These are phyloP conservation scores for silkworm (Bombyx mori) DNA, from an alignment of 1,140 invertebrate genomes.

Conservation along the genomic window ASM3026992v2 NC_085112.1:11095501-11096000, in stretches of 20 bases:
- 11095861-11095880: no score
- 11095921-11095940: no score
- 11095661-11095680: slow-evolving; percentile 30
- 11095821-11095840: not conserved
- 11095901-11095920: no score
- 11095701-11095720: slow-evolving; percentile 32
- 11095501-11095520: no score
- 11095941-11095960: no score
- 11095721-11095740: slow-evolving; percentile 32
- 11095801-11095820: no score
- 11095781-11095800: no score
- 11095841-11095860: no score
- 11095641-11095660: slow-evolving; percentile 26
- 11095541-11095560: slow-evolving; percentile 24
- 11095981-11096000: no score
- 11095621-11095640: slow-evolving; percentile 32
- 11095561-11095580: slow-evolving; percentile 26
- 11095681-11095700: slow-evolving; percentile 33
- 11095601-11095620: slow-evolving; percentile 28
- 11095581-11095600: slow-evolving; percentile 21
- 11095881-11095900: no score
- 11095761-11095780: no score
- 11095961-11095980: no score
- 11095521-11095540: not conserved
- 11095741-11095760: slow-evolving; percentile 1